These are phyloP conservation scores for Sitta europaea DNA, from an alignment of 2,113 vertebrate species.

Conservation along the genomic window DNA sequence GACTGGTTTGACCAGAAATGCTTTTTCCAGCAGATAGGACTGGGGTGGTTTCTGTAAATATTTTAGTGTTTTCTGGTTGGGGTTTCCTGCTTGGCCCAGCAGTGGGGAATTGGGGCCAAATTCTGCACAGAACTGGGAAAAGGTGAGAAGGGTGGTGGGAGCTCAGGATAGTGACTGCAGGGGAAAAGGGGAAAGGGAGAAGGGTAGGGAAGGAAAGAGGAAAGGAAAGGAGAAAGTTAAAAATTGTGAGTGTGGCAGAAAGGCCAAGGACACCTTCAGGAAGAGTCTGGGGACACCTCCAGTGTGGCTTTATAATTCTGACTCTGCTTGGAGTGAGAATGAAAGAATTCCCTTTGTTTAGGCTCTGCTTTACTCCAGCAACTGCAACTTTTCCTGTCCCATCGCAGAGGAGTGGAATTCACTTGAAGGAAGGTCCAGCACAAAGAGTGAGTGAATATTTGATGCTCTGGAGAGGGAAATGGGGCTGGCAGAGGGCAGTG, in stretches of 20 bases:
- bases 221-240: background rate
- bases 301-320: background rate
- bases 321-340: background rate
- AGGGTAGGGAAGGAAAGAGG: too few relatives aligned
- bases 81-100: background rate
- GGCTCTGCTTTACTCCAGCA: background rate
- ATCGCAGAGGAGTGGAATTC: background rate
- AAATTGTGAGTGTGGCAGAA: background rate
- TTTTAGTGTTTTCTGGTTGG: background rate
- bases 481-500: too few relatives aligned
- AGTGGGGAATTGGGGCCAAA: background rate
- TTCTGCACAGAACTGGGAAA: background rate
- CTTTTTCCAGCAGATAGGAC: background rate
- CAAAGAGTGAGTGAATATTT: too few relatives aligned
- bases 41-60: background rate
- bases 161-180: fast-evolving
- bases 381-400: background rate
- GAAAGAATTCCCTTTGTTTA: background rate
- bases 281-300: background rate
- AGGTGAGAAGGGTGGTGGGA: background rate
- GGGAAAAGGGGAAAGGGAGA: background rate
- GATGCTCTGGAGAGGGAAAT: too few relatives aligned
- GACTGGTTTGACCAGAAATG: background rate
- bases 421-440: background rate
- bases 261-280: background rate